phyloP scores from a whole-genome alignment of 2,797 vertebrate genomes.

The Channa striata region DNA sequence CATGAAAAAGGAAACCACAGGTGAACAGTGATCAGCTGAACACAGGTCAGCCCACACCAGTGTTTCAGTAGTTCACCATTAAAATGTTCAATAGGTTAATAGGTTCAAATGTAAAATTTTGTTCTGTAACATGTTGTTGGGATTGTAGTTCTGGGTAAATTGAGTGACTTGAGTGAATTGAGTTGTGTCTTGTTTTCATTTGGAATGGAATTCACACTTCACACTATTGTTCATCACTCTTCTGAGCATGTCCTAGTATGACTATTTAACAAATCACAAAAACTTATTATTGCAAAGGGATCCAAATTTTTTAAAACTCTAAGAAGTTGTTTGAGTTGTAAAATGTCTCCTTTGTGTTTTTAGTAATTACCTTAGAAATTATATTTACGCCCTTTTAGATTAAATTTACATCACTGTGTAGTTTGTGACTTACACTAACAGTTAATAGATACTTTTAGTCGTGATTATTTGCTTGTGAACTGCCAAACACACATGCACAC shows the following conservation, averaged over 20 bases:
- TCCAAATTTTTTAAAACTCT: neutral
- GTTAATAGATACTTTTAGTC: neutral
- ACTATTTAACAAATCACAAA: neutral
- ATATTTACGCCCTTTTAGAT: neutral
- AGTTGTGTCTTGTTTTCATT: neutral
- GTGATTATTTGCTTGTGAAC: neutral
- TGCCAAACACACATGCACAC: neutral
- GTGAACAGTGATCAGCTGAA: conserved; percentile 41
- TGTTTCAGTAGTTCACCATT: conserved; percentile 11
- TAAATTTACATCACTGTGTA: neutral
- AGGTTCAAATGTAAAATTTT: conserved; percentile 3
- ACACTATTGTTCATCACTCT: neutral
- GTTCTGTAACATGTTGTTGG: conserved; percentile 5
- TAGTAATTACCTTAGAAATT: conserved; percentile 12
- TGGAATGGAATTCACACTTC: too few species aligned
- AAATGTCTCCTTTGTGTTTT: neutral
- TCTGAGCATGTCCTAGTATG: too few species aligned
- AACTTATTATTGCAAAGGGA: neutral
- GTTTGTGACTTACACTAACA: neutral
- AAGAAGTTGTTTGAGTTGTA: neutral
- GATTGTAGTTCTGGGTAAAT: neutral
- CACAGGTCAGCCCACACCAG: conserved; percentile 26
- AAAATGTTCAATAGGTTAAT: conserved; percentile 23
- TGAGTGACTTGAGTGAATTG: neutral
- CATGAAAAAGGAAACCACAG: conserved; percentile 13